Conservation (phyloP, 1,140 invertebrate species). For the Zaprionus nigranus region DNA sequence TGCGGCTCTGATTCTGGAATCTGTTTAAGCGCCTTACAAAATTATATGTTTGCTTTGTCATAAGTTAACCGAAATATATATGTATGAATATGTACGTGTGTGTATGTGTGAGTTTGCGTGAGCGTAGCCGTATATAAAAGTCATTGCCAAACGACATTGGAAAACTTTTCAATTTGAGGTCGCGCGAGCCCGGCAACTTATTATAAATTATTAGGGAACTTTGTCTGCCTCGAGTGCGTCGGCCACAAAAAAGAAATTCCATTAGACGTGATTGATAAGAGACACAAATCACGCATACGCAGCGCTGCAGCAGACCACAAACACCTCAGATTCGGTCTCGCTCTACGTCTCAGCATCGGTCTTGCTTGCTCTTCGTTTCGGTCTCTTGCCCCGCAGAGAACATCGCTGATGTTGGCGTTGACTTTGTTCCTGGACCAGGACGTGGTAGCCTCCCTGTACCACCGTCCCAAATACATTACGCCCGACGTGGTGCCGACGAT, state of each 20-base stretch:
- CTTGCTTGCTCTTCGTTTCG: background rate
- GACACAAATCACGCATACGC: slow-evolving; percentile 80
- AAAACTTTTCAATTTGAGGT: slow-evolving; percentile 79
- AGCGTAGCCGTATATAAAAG: slow-evolving; percentile 15
- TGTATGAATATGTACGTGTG: slow-evolving; percentile 6
- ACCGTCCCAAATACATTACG: background rate
- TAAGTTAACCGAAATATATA: slow-evolving; percentile 54
- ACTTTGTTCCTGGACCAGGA: background rate
- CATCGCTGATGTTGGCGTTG: background rate
- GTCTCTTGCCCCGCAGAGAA: background rate
- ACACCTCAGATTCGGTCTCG: slow-evolving; percentile 13
- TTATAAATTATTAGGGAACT: slow-evolving; percentile 79
- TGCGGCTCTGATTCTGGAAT: slow-evolving; percentile 69
- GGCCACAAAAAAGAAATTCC: slow-evolving; percentile 61
- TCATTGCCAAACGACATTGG: slow-evolving; percentile 54
- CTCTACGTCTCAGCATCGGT: background rate
- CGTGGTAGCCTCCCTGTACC: background rate
- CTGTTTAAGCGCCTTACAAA: slow-evolving; percentile 41
- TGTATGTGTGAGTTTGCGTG: background rate
- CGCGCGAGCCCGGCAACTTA: slow-evolving; percentile 58
- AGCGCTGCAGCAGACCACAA: slow-evolving; percentile 41
- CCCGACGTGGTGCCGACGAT: slow-evolving; percentile 7
- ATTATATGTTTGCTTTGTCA: slow-evolving; percentile 53
- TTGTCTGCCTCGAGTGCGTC: slow-evolving; percentile 64
- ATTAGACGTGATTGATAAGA: slow-evolving; percentile 82